phyloP scores from a whole-genome alignment of 2,113 vertebrate species.

The Lota lota region DNA sequence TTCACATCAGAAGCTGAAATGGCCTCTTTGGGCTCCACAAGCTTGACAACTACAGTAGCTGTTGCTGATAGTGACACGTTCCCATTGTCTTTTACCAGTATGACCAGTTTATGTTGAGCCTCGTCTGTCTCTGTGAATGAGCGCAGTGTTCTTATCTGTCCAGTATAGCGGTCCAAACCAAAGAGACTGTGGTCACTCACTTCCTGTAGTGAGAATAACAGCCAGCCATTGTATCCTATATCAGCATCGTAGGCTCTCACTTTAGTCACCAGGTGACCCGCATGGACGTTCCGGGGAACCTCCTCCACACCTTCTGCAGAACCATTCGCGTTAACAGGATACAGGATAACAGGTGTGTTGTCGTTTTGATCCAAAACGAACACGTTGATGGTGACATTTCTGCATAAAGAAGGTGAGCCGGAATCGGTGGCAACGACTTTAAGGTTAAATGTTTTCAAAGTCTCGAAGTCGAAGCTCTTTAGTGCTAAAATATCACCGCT shows the following conservation, averaged over 20 bases:
- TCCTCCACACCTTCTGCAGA: conserved; percentile 8
- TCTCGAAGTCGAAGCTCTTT: conserved; percentile 36
- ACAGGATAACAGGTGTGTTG: conserved; percentile 37
- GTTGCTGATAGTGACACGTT: no score
- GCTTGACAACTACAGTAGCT: no score
- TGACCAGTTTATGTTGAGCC: no score
- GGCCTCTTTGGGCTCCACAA: no score
- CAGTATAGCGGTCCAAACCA: conserved; percentile 2
- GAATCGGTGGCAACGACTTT: conserved; percentile 25
- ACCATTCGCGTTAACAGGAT: conserved; percentile 17
- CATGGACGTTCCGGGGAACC: neutral
- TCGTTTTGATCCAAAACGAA: conserved; percentile 49
- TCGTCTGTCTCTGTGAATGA: no score
- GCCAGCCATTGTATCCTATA: conserved; percentile 19
- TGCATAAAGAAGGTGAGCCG: conserved; percentile 37
- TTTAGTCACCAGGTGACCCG: neutral
- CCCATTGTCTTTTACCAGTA: no score
- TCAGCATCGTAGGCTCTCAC: neutral
- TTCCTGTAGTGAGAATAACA: conserved; percentile 38
- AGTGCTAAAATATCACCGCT: conserved; percentile 19
- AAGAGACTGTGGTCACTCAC: conserved; percentile 32
- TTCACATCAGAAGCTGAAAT: no score
- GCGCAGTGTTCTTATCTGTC: neutral
- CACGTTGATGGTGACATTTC: conserved; percentile 44
- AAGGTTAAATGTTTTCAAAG: conserved; percentile 12